A percentile compares a stretch with the other conserved stretches of the same genome.
Evolutionary conservation across 1,140 invertebrate genomes (phyloP).

Genomic region (Tenebrio molitor): DNA sequence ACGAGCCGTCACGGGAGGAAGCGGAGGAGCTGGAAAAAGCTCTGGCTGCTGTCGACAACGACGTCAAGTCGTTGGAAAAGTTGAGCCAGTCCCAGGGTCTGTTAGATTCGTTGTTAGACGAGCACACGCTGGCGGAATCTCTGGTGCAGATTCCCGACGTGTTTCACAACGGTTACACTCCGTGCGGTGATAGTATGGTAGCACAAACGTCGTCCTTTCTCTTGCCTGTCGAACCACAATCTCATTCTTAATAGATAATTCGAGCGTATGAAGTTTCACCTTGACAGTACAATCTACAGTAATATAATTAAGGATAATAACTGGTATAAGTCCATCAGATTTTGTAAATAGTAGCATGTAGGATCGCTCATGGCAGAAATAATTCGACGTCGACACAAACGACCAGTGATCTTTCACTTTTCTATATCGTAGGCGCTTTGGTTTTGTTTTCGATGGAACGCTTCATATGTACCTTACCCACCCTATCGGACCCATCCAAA

Average conservation of each 20-base stretch:
- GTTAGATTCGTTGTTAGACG: constrained; percentile 66
- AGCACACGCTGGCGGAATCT: constrained; percentile 63
- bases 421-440: background rate
- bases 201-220: constrained; percentile 62
- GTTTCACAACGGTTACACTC: constrained; percentile 64
- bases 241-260: constrained; percentile 59
- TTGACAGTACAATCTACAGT: constrained; percentile 50
- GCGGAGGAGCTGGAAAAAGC: constrained; percentile 87
- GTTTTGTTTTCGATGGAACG: background rate
- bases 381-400: background rate
- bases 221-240: constrained; percentile 64
- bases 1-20: constrained; percentile 81
- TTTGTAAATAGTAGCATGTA: constrained; percentile 1
- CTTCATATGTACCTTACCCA: constrained; percentile 2
- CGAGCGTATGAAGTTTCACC: constrained; percentile 32
- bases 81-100: constrained; percentile 76
- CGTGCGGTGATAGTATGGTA: constrained; percentile 64
- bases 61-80: constrained; percentile 81
- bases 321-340: constrained; percentile 28
- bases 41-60: constrained; percentile 84
- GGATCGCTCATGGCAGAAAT: constrained; percentile 13
- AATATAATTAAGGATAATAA: constrained; percentile 13
- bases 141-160: constrained; percentile 64
- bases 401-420: constrained; percentile 3
- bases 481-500: background rate